A percentile compares a stretch with the other conserved stretches of the same genome.
These are phyloP conservation scores for Syritta pipiens DNA, from an alignment of 2,888 invertebrate genomes.

Conservation along the genomic window DNA sequence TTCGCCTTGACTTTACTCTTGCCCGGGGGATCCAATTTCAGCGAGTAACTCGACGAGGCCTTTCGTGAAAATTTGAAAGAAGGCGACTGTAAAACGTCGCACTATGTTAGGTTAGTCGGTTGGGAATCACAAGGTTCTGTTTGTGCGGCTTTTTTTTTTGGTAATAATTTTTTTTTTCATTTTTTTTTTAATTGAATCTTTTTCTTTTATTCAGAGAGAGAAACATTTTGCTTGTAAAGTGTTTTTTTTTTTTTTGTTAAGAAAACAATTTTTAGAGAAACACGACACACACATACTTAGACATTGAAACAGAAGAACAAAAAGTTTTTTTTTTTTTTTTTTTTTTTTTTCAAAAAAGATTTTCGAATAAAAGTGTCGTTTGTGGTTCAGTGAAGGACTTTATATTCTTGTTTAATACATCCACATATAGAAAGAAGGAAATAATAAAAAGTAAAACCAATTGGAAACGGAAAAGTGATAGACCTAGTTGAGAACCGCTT, in stretches of 20 bases:
- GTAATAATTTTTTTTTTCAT: conserved; percentile 53
- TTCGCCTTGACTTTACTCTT: conserved; percentile 93
- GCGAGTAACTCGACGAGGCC: conserved; percentile 97
- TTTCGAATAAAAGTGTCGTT: conserved; percentile 53
- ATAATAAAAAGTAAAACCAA: not conserved
- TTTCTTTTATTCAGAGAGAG: conserved; percentile 64
- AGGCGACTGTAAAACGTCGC: conserved; percentile 92
- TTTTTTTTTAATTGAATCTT: conserved; percentile 47
- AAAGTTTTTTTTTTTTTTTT: conserved; percentile 20
- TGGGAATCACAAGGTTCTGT: conserved; percentile 80
- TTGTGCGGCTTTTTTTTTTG: conserved; percentile 78
- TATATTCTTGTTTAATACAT: conserved; percentile 9
- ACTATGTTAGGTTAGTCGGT: conserved; percentile 81
- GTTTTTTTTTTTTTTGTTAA: conserved; percentile 57
- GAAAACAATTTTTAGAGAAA: conserved; percentile 52
- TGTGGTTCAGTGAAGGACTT: conserved; percentile 3
- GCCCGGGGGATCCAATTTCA: conserved; percentile 93
- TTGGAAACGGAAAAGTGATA: not conserved
- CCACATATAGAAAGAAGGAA: conserved; percentile 17
- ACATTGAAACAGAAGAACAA: conserved; percentile 41
- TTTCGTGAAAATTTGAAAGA: conserved; percentile 98
- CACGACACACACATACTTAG: conserved; percentile 62
- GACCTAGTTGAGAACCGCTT: conserved; percentile 45
- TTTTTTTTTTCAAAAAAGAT: conserved; percentile 7
- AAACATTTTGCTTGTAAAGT: conserved; percentile 67